These are phyloP conservation scores for Mustelus asterias DNA, from an alignment of 2,113 vertebrate genomes.

Conservation along the genomic window DNA sequence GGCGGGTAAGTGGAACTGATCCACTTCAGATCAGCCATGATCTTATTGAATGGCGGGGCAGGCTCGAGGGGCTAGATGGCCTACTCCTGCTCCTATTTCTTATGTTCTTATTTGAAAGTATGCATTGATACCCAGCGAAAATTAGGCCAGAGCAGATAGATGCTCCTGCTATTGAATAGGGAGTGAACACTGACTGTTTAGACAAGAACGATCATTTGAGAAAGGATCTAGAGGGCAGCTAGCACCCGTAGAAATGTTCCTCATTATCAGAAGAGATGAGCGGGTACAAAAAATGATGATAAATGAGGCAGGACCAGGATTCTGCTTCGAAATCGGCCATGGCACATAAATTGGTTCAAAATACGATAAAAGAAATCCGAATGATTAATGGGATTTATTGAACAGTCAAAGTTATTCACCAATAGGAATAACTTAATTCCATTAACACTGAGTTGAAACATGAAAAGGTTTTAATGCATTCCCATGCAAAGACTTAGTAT, in stretches of 20 bases:
- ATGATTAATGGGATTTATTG: not conserved
- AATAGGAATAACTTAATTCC: not conserved
- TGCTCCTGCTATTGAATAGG: not conserved
- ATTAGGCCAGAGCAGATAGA: not conserved
- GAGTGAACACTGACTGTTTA: not conserved
- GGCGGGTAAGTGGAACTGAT: too few species aligned
- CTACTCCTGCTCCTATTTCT: too few species aligned
- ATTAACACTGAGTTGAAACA: not conserved
- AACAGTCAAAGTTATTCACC: not conserved
- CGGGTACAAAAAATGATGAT: not conserved
- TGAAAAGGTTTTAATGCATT: slow-evolving; percentile 7
- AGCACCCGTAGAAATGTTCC: not conserved
- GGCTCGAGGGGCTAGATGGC: too few species aligned
- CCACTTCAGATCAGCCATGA: too few species aligned
- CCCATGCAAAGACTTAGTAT: not conserved
- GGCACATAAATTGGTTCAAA: not conserved
- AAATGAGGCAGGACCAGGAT: not conserved
- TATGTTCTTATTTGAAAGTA: too few species aligned
- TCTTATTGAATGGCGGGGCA: too few species aligned
- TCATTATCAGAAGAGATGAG: not conserved
- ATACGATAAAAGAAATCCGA: not conserved
- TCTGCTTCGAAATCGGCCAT: not conserved
- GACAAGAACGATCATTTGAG: not conserved
- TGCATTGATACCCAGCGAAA: not conserved
- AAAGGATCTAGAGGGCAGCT: not conserved